Evolutionary conservation across 2,888 invertebrate genomes (phyloP).

Genomic region (Coleophora deauratella): DNA sequence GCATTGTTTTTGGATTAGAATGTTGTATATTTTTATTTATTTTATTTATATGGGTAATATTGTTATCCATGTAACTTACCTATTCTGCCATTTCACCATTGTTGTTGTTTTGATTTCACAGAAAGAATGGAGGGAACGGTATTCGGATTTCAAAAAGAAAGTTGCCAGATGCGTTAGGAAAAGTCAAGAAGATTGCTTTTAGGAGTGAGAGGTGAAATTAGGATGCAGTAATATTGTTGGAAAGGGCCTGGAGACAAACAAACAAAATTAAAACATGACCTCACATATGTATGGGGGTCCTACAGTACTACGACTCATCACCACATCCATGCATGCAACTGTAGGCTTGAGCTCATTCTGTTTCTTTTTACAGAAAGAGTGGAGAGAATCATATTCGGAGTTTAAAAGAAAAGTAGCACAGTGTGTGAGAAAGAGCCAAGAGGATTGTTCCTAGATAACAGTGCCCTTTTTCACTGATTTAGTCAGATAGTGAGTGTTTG

Average conservation of each 20-base stretch:
- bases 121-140: conserved; percentile 99
- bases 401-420: conserved; percentile 98
- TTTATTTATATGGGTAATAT: conserved; percentile 1
- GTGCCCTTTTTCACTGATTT: conserved; percentile 69
- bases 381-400: conserved; percentile 97
- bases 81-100: conserved; percentile 6
- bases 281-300: conserved; percentile 35
- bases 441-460: conserved; percentile 92
- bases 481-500: conserved; percentile 66
- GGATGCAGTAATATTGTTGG: conserved; percentile 48
- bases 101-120: conserved; percentile 69
- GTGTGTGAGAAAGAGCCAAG: conserved; percentile 99
- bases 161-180: conserved; percentile 98
- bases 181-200: conserved; percentile 99
- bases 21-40: too few relatives aligned
- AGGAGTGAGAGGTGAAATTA: conserved; percentile 64
- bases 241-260: conserved; percentile 48
- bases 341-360: conserved; percentile 68
- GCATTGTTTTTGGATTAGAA: too few relatives aligned
- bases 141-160: conserved; percentile 97
- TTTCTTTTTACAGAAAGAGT: conserved; percentile 91
- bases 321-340: conserved; percentile 47
- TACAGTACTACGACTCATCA: conserved; percentile 29
- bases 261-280: conserved; percentile 21
- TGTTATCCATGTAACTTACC: conserved; percentile 4